Evolutionary conservation across 2,113 vertebrate genomes (phyloP).

Genomic region (Cairina moschata): DNA sequence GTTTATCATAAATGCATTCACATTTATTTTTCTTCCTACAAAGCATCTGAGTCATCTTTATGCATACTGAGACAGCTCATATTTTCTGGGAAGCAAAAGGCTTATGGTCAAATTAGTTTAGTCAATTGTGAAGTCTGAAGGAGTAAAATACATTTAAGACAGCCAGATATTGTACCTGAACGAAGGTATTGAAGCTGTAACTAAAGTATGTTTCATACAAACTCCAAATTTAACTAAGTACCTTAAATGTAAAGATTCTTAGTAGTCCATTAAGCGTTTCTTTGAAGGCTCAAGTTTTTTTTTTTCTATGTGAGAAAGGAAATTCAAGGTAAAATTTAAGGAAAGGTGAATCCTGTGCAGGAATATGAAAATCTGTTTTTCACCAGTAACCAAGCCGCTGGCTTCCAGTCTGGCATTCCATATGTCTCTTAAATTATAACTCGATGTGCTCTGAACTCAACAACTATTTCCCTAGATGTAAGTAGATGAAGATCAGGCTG

Average conservation of each 20-base stretch:
- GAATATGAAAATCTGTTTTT: not conserved
- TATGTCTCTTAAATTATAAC: not conserved
- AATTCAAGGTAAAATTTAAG: not conserved
- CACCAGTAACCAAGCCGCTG: not conserved
- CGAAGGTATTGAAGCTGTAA: not conserved
- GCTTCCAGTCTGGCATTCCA: not conserved
- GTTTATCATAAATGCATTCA: conserved; percentile 26
- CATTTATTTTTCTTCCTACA: not conserved
- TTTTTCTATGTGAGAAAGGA: not conserved
- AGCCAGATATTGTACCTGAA: not conserved
- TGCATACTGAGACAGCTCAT: not conserved
- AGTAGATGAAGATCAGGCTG: not conserved
- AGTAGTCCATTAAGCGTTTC: not conserved
- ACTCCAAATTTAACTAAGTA: not conserved
- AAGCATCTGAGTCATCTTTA: conserved; percentile 9
- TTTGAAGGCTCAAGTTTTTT: not conserved
- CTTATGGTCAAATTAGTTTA: not conserved
- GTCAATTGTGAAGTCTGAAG: conserved; percentile 18
- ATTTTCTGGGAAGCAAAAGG: conserved; percentile 27
- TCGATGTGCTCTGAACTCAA: not conserved
- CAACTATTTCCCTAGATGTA: fast-evolving
- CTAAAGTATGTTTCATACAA: not conserved
- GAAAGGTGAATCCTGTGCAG: not conserved
- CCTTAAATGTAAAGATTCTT: not conserved
- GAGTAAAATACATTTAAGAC: not conserved